These are phyloP conservation scores for Thalassophryne amazonica DNA, from an alignment of 2,797 vertebrate genomes.

Conservation along the genomic window DNA sequence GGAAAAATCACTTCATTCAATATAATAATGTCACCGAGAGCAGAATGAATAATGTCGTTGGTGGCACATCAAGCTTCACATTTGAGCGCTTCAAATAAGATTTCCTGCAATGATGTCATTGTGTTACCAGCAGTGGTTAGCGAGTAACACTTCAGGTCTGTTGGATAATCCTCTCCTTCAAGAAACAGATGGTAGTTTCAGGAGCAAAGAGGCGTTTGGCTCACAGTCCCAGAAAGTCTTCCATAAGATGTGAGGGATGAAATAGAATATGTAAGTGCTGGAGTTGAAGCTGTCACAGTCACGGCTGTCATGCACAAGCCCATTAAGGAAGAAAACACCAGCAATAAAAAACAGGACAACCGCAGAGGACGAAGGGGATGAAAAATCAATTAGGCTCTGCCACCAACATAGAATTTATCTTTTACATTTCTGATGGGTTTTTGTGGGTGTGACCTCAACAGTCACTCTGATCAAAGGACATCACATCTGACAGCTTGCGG, in stretches of 20 bases:
- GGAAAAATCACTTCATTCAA: slow-evolving; percentile 24
- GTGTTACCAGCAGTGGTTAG: slow-evolving; percentile 9
- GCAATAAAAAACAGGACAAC: slow-evolving; percentile 51
- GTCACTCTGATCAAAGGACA: slow-evolving; percentile 14
- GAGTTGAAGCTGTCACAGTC: slow-evolving; percentile 47
- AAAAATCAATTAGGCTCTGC: slow-evolving; percentile 54
- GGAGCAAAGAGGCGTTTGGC: slow-evolving; percentile 18
- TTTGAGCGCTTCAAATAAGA: background rate
- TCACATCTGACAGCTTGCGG: slow-evolving; percentile 5
- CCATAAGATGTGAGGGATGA: slow-evolving; percentile 48
- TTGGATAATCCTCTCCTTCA: slow-evolving; percentile 31
- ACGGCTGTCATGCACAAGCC: slow-evolving; percentile 43
- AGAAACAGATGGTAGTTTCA: slow-evolving; percentile 29
- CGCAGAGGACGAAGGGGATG: slow-evolving; percentile 22
- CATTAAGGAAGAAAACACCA: slow-evolving; percentile 49
- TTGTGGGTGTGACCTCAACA: slow-evolving; percentile 1
- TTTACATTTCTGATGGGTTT: slow-evolving; percentile 31
- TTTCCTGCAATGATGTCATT: slow-evolving; percentile 10
- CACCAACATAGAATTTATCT: slow-evolving; percentile 34
- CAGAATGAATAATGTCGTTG: slow-evolving; percentile 4
- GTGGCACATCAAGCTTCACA: background rate
- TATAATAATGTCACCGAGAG: slow-evolving; percentile 18
- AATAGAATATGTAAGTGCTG: slow-evolving; percentile 51
- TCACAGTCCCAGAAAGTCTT: slow-evolving; percentile 41
- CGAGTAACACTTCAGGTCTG: slow-evolving; percentile 25